These are phyloP conservation scores for Papilio xuthus DNA, from an alignment of 1,140 invertebrate genomes.

Conservation along the genomic window DNA sequence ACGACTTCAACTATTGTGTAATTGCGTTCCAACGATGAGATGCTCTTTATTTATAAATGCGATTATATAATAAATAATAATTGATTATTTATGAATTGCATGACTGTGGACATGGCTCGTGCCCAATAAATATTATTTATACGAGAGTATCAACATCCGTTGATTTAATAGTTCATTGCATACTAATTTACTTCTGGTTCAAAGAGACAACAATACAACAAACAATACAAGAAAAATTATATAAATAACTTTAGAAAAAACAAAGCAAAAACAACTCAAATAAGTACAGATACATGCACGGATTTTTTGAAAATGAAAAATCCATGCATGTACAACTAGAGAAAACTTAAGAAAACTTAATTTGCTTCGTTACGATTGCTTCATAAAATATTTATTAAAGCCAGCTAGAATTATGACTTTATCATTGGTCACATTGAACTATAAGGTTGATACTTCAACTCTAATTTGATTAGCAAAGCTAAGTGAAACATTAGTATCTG, in stretches of 20 bases:
- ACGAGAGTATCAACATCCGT: slow-evolving; percentile 12
- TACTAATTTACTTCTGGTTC: neutral
- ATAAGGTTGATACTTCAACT: neutral
- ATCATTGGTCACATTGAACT: too few relatives aligned
- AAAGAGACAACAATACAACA: too few relatives aligned
- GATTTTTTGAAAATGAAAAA: too few relatives aligned
- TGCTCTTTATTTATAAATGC: slow-evolving; percentile 38
- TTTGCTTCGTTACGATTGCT: too few relatives aligned
- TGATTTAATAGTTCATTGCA: neutral
- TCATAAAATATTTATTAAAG: too few relatives aligned
- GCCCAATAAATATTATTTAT: slow-evolving; percentile 24
- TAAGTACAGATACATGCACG: too few relatives aligned
- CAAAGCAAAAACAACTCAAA: too few relatives aligned
- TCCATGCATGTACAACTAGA: too few relatives aligned
- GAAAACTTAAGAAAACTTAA: too few relatives aligned
- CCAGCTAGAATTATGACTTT: too few relatives aligned
- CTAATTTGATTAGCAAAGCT: neutral
- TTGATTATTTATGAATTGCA: slow-evolving; percentile 10
- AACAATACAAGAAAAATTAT: too few relatives aligned
- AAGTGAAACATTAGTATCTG: neutral
- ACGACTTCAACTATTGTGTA: slow-evolving; percentile 60
- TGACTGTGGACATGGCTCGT: slow-evolving; percentile 13
- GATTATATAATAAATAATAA: slow-evolving; percentile 26
- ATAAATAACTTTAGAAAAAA: neutral
- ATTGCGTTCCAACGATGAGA: slow-evolving; percentile 43